phyloP scores from a whole-genome alignment of 1,140 invertebrate genomes.

The Coenobita brevimanus region DNA sequence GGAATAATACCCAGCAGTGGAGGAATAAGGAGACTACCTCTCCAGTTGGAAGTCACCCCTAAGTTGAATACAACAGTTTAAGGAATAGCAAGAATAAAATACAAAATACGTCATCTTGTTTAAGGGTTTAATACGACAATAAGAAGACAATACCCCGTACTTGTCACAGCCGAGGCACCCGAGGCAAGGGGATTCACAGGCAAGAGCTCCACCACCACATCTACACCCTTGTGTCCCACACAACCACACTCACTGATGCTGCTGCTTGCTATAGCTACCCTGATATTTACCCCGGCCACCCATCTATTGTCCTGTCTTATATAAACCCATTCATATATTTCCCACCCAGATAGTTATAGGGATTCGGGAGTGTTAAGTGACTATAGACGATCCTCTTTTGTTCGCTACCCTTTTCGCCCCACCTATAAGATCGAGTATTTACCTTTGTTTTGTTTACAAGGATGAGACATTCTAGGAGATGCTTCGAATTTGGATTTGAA shows the following conservation, averaged over 20 bases:
- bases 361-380: background rate
- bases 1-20: too few relatives aligned
- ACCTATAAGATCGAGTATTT: constrained; percentile 27
- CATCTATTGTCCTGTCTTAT: constrained; percentile 30
- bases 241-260: background rate
- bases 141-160: too few relatives aligned
- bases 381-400: constrained; percentile 4
- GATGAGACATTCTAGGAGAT: constrained; percentile 48
- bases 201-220: background rate
- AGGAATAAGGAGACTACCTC: too few relatives aligned
- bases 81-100: too few relatives aligned
- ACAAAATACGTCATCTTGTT: too few relatives aligned
- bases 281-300: constrained; percentile 3
- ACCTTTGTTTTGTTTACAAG: constrained; percentile 67
- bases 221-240: background rate
- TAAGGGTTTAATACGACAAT: too few relatives aligned
- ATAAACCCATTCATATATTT: background rate
- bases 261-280: background rate
- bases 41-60: too few relatives aligned
- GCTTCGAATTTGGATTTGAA: constrained; percentile 51
- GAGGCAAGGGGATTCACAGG: too few relatives aligned
- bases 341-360: background rate
- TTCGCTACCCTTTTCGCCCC: constrained; percentile 14
- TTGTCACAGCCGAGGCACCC: too few relatives aligned
- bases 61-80: too few relatives aligned